phyloP scores from a whole-genome alignment of 2,113 vertebrate genomes.

The Butastur rufipennis region DNA sequence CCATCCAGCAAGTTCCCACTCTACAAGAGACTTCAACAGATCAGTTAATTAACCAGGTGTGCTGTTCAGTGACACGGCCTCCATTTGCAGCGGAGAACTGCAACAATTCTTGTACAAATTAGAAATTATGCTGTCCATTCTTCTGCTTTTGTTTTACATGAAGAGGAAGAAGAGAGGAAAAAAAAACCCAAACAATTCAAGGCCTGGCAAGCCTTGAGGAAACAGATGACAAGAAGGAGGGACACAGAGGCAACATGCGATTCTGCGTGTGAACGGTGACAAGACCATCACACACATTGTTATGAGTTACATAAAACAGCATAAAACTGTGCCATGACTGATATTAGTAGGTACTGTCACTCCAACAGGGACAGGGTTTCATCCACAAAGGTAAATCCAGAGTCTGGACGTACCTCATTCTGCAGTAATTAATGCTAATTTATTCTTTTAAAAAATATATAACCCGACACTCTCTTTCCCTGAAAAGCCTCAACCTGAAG shows the following conservation, averaged over 20 bases:
- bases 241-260: background rate
- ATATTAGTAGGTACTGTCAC: accelerated
- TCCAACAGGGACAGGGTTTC: background rate
- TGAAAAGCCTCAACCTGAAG: background rate
- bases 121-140: background rate
- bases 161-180: background rate
- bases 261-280: no score
- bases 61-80: background rate
- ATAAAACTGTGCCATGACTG: no score
- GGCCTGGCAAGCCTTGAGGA: background rate
- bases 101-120: background rate
- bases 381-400: background rate
- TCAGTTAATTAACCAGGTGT: no score
- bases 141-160: background rate
- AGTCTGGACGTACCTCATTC: background rate
- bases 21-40: background rate
- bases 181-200: background rate
- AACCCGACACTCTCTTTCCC: background rate
- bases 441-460: background rate
- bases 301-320: background rate
- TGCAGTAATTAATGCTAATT: background rate
- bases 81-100: background rate
- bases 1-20: background rate
- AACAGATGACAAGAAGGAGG: background rate
- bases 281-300: accelerated